phyloP scores from a whole-genome alignment of 2,797 vertebrate genomes.

The Molossus alvarezi region DNA sequence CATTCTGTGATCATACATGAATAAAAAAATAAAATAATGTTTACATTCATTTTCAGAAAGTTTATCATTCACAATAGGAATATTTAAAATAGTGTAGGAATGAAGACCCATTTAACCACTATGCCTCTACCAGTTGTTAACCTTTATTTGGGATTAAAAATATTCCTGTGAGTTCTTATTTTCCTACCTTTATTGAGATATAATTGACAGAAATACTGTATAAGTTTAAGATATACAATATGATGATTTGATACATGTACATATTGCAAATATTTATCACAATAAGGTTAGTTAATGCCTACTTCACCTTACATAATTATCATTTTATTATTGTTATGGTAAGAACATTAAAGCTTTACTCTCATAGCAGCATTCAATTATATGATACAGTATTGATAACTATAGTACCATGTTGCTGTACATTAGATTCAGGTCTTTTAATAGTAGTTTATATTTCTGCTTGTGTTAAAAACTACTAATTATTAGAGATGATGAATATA shows the following conservation, averaged over 20 bases:
- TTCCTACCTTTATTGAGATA: background rate
- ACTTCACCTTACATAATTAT: background rate
- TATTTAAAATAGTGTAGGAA: slow-evolving; percentile 42
- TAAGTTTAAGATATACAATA: background rate
- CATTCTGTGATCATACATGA: slow-evolving; percentile 33
- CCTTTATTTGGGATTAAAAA: slow-evolving; percentile 54
- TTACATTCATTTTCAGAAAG: slow-evolving; percentile 27
- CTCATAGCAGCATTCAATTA: background rate
- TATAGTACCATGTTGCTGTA: background rate
- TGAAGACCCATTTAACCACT: background rate
- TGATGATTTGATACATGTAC: background rate
- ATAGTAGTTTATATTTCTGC: slow-evolving; percentile 17
- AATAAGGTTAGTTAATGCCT: background rate
- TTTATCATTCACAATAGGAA: slow-evolving; percentile 59
- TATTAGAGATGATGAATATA: background rate
- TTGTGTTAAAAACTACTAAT: slow-evolving; percentile 48
- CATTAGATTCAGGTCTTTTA: background rate
- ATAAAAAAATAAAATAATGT: slow-evolving; percentile 42
- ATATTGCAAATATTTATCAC: background rate
- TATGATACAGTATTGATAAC: background rate
- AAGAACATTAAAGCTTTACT: background rate
- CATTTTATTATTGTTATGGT: background rate
- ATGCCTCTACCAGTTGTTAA: background rate
- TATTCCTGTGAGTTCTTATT: background rate
- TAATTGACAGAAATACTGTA: background rate